Percentiles rank a stretch among this genome's conserved stretches.
phyloP scores from a whole-genome alignment of 2,888 invertebrate species.

The Acrobasis consociella region DNA sequence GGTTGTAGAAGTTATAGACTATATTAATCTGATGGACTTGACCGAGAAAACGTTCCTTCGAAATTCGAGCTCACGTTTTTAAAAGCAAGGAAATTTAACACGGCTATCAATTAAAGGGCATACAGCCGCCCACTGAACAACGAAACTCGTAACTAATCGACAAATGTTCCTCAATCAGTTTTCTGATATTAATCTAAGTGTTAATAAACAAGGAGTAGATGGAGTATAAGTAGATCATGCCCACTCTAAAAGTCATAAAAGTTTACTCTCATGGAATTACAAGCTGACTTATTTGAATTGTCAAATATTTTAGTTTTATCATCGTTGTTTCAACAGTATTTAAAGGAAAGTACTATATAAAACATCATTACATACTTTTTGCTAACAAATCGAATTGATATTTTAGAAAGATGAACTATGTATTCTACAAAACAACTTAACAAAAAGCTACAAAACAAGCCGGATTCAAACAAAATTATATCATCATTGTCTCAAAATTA shows the following conservation, averaged over 20 bases:
- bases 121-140: slow-evolving; percentile 10
- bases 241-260: not conserved
- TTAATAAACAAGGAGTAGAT: not conserved
- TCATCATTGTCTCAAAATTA: slow-evolving; percentile 28
- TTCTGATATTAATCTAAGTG: not conserved
- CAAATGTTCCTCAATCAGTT: slow-evolving; percentile 1
- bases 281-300: not conserved
- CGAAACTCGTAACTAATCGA: slow-evolving; percentile 9
- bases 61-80: slow-evolving; percentile 11
- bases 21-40: slow-evolving; percentile 17
- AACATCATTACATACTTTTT: not conserved
- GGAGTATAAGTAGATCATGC: too few species aligned
- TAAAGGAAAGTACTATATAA: too few species aligned
- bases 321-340: too few species aligned
- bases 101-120: slow-evolving; percentile 19
- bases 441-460: not conserved
- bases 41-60: slow-evolving; percentile 11
- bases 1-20: slow-evolving; percentile 22
- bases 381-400: not conserved
- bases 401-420: not conserved
- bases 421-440: not conserved
- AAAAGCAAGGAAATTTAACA: slow-evolving; percentile 11
- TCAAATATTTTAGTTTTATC: too few species aligned
- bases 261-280: not conserved
- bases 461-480: slow-evolving; percentile 26